Conservation (phyloP, 2,888 invertebrate genomes). For the Drosophila mettleri region DNA sequence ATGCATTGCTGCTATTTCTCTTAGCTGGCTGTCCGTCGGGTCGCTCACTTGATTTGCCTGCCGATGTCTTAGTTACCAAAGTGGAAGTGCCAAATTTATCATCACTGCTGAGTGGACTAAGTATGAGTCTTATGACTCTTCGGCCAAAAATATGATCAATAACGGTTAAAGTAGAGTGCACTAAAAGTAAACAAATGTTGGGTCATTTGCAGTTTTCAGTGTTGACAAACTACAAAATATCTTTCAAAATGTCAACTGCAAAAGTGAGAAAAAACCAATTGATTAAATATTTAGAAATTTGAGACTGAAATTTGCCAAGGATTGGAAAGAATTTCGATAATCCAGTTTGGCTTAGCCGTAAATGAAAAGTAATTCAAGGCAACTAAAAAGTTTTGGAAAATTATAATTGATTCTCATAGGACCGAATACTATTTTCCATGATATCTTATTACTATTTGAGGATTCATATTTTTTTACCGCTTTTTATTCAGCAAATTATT, state of each 20-base stretch:
- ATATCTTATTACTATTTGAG: too few relatives aligned
- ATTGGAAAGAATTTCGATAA: not conserved
- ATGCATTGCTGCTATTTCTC: conserved; percentile 78
- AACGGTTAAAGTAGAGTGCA: conserved; percentile 41
- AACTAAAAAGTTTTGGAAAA: not conserved
- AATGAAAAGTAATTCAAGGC: not conserved
- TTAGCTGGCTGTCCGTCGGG: conserved; percentile 16
- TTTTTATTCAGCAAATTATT: not conserved
- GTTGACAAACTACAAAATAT: conserved; percentile 29
- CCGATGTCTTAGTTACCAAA: conserved; percentile 76
- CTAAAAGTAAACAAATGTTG: conserved; percentile 56
- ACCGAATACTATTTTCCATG: too few relatives aligned
- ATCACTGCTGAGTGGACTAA: conserved; percentile 46
- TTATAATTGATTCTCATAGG: not conserved
- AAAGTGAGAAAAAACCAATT: conserved; percentile 32
- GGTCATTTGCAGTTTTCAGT: conserved; percentile 60
- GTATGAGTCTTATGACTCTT: conserved; percentile 64
- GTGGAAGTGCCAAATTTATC: conserved; percentile 71
- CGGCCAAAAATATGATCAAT: conserved; percentile 66
- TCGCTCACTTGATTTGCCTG: conserved; percentile 55
- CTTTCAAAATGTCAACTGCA: conserved; percentile 29
- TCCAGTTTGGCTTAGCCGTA: too few relatives aligned
- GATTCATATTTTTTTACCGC: not conserved
- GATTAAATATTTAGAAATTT: not conserved
- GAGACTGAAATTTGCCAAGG: not conserved